Evolutionary conservation across 2,113 vertebrate genomes (phyloP).

Genomic region (Pogonocichla stellata): DNA sequence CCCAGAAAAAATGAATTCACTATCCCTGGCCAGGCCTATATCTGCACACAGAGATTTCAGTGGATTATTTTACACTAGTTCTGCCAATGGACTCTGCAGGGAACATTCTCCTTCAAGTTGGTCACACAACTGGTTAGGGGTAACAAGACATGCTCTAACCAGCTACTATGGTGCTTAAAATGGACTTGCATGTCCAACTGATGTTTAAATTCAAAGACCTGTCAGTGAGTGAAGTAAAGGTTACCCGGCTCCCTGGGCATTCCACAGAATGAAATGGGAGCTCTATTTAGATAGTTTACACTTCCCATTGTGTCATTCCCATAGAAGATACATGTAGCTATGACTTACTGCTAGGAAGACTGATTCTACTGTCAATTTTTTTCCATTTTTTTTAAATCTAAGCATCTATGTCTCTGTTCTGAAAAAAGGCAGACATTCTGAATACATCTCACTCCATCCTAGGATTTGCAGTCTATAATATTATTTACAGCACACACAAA

Average conservation of each 20-base stretch:
- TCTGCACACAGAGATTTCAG: not conserved
- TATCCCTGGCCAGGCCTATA: not conserved
- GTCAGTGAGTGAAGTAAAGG: not conserved
- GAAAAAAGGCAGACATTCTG: not conserved
- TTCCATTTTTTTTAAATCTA: not conserved
- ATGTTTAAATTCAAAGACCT: not conserved
- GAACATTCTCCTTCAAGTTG: not conserved
- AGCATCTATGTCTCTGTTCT: not conserved
- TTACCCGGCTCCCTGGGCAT: not conserved
- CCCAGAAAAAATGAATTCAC: not conserved
- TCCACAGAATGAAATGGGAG: not conserved
- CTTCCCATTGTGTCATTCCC: not conserved
- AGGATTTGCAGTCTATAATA: not conserved
- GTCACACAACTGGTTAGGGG: not conserved
- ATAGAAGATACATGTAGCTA: not conserved
- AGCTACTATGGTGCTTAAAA: not conserved
- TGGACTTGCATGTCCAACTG: not conserved
- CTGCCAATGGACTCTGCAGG: not conserved
- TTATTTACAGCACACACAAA: not conserved
- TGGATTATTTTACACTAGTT: not conserved
- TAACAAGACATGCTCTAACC: not conserved
- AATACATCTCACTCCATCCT: not conserved
- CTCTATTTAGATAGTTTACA: not conserved
- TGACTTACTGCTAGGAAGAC: not conserved
- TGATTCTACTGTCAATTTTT: not conserved